Evolutionary conservation across 2,113 vertebrate genomes (phyloP), one percentile per base, ranked within the genome.

Genomic region (Callaeas wilsoni): DNA sequence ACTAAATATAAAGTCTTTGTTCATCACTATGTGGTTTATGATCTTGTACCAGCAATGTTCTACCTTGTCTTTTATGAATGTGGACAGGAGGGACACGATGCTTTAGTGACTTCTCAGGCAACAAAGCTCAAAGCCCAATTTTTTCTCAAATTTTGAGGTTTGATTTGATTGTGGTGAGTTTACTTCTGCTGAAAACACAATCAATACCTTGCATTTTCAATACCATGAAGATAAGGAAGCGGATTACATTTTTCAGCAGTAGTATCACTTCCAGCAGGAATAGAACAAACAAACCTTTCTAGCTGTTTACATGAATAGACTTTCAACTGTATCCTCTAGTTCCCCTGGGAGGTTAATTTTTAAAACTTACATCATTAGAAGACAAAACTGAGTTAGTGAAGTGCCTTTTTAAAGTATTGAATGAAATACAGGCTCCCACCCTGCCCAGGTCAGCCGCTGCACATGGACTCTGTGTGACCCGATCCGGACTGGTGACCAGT

Each of bases 291-390:
- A 88, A 84, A 78, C 47, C 52, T 89, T 84, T 88, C 77, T 64
- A 41, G 55, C 39, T 91, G 59, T 94, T 90, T 88, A 81, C 89
- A 74, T 65, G 23, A 87, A 64, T 26, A 87, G 65, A 85, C 52
- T 74, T 88, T 47, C 35, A 89, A 87, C 41, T 73, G 77, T 79
- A 82, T 84, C 49, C 44, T 89, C 65, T 62, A 47, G 56, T 53
- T 92, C 83, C 64, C 68, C 53, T 81, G 55, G 69, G 90, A 94
- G 68, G 83, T 86, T 90, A 93, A 90, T 93, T 93, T 90, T 93
- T 59, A 78, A 93, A 94, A 71, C 60, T 85, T 74, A 39, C 44
- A 78, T 86, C 50, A 71, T 10, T 55, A 52, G 35, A 81, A 78
- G 87, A 67, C 79, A 81, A 94, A 94, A 41, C 26, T 15, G 39